phyloP scores from a whole-genome alignment of 2,113 vertebrate genomes.

The Rattus norvegicus region GRCr8 NC_086027.1:53237501-53238000 shows the following conservation, averaged over 20 bases:
- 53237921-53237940: not conserved
- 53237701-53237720: not conserved
- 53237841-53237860: not conserved
- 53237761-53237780: fast-evolving
- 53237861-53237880: not conserved
- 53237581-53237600: not conserved
- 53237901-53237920: not conserved
- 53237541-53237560: not conserved
- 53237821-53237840: too few species aligned
- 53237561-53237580: not conserved
- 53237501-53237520: not conserved
- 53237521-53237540: not conserved
- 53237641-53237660: not conserved
- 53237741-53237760: too few species aligned
- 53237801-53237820: fast-evolving
- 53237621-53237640: not conserved
- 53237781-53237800: not conserved
- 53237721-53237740: fast-evolving
- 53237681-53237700: not conserved
- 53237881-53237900: not conserved
- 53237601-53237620: not conserved
- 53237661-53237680: not conserved
- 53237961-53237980: not conserved
- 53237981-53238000: not conserved
- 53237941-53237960: not conserved